phyloP scores from a whole-genome alignment of 92 coral and sea anemone species.

The Porites lobata region DNA sequence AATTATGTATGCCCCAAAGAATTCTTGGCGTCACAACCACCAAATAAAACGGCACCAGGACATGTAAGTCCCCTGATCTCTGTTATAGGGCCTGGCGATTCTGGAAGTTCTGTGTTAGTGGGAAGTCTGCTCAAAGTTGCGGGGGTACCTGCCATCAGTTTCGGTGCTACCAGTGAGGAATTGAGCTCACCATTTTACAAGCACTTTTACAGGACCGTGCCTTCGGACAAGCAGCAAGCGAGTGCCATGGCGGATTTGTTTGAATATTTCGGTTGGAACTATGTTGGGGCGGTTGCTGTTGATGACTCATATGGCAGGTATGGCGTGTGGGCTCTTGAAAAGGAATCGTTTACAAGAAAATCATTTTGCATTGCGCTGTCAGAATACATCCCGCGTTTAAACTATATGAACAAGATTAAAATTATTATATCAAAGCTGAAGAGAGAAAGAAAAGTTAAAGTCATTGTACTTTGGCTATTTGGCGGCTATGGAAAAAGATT shows the following conservation, averaged over 20 bases:
- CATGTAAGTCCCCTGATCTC: constrained; percentile 35
- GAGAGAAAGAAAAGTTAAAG: constrained; percentile 34
- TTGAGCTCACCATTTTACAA: constrained; percentile 55
- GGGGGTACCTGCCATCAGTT: constrained; percentile 62
- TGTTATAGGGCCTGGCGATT: constrained; percentile 73
- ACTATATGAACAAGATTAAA: constrained; percentile 61
- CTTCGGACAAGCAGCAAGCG: constrained; percentile 75
- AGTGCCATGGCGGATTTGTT: constrained; percentile 77
- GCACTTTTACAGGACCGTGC: constrained; percentile 67
- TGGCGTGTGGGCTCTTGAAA: constrained; percentile 64
- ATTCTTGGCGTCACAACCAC: neutral
- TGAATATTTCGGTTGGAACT: constrained; percentile 69
- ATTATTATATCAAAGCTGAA: constrained; percentile 46
- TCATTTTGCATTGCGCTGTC: constrained; percentile 56
- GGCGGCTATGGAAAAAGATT: constrained; percentile 54
- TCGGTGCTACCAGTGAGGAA: constrained; percentile 70
- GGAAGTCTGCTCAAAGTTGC: constrained; percentile 75
- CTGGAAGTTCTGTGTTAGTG: constrained; percentile 63
- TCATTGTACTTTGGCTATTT: constrained; percentile 65
- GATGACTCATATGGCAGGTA: constrained; percentile 56
- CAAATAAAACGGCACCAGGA: neutral
- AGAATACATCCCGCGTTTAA: constrained; percentile 57
- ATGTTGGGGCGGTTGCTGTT: constrained; percentile 65
- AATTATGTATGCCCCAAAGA: constrained; percentile 8
- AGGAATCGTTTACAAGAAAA: constrained; percentile 46